Base-by-base conservation (phyloP, 2,113 vertebrate genomes). In the Gila orcuttii region DNA sequence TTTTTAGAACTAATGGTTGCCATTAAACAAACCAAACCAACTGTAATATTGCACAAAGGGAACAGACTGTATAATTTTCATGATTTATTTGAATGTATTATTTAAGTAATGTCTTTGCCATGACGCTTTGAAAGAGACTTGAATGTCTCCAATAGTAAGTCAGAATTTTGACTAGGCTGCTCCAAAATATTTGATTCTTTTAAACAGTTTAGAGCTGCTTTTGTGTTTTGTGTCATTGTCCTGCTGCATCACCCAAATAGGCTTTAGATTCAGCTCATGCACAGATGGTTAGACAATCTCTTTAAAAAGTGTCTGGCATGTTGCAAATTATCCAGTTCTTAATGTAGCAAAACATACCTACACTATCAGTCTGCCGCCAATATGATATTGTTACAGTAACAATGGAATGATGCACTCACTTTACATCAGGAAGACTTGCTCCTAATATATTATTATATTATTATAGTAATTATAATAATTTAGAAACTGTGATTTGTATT, bases 211-310 rank as follows among this genome's bases (percentile, higher is more conserved):
- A 69, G 66, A 69, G 42, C 66, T 42, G 69, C n/a, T 73, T 73
- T 4, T 39, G 28, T 33, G 36, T 71, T 71, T 39, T 42, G 21
- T 8, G 11, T 39, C 36, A 19, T 9, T 68, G 15, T 68, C 64
- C 64, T 31, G 15, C 64, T 68, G 15, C 64, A 33, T 68, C 64
- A 68, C 64, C 6, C 28, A 42, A 42, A 42, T 42, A 71, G 36
- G 68, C 68, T 25, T 28, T 62, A 62, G 60, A n/a, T 42, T 71
- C 68, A 71, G 68, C 36, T 71, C 33, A 71, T 71, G 68, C 17
- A 71, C 68, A 71, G 68, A 71, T 39, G 36, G 36, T 23, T 21
- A 19, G 36, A 71, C 68, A 71, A 42, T 71, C 33, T 71, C 68
- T 71, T 71, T 71, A 71, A 71, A 33, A 71, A 42, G 36, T 42